Conservation (phyloP, 2,113 vertebrate genomes). For the Podarcis muralis region DNA sequence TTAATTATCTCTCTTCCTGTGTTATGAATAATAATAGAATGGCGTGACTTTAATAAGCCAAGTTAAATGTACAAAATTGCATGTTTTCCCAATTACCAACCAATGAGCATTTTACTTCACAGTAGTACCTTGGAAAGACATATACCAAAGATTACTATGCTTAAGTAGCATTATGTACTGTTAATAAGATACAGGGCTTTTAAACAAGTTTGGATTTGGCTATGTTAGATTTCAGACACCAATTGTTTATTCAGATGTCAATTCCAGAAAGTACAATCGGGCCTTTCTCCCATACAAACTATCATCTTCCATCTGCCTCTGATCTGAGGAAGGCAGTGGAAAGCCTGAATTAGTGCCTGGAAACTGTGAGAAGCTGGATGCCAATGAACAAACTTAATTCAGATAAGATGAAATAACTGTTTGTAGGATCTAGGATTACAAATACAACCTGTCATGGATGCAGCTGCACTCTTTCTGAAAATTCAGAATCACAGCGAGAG, state of each 20-base stretch:
- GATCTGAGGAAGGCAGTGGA: background rate
- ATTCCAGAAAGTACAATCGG: background rate
- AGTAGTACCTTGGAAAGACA: background rate
- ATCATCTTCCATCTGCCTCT: background rate
- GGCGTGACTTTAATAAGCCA: background rate
- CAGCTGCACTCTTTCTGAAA: background rate
- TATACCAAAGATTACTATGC: background rate
- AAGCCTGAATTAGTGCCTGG: background rate
- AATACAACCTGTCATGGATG: background rate
- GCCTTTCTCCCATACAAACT: background rate
- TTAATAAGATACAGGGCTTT: background rate
- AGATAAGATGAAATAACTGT: background rate
- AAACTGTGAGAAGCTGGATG: background rate
- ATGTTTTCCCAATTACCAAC: background rate
- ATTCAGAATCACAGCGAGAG: background rate
- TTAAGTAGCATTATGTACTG: background rate
- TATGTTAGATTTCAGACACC: background rate
- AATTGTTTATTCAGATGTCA: background rate
- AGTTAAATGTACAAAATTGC: background rate
- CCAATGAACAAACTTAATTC: background rate
- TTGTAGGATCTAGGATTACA: background rate
- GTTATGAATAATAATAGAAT: background rate
- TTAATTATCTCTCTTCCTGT: background rate
- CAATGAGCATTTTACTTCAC: background rate
- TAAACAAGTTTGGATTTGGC: background rate